Evolutionary conservation across 2,113 vertebrate genomes (phyloP).

Genomic region (Balaeniceps rex): DNA sequence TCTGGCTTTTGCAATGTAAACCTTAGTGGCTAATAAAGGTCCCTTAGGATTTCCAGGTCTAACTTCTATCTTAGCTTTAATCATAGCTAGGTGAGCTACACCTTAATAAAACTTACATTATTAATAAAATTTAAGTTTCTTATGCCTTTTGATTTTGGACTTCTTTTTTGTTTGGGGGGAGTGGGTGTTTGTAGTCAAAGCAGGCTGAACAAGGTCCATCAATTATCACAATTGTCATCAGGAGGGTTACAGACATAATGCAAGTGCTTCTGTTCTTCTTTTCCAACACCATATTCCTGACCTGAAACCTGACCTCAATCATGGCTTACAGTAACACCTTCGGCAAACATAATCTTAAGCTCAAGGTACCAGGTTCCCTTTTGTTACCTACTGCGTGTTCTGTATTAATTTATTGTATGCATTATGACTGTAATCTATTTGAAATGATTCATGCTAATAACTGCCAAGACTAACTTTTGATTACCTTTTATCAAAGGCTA

Average conservation of each 20-base stretch:
- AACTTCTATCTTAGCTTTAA: background rate
- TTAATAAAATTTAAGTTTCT: background rate
- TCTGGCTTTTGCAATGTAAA: background rate
- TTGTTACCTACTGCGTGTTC: background rate
- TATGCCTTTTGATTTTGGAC: background rate
- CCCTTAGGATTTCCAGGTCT: background rate
- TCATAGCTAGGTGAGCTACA: background rate
- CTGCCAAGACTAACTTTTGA: background rate
- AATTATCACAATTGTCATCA: background rate
- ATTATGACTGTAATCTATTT: background rate
- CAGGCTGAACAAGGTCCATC: background rate
- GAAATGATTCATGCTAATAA: background rate
- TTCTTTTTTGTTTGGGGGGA: background rate
- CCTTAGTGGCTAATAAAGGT: background rate
- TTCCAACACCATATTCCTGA: rapidly evolving
- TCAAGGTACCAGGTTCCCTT: background rate
- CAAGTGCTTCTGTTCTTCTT: background rate
- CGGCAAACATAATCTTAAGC: background rate
- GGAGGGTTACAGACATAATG: background rate
- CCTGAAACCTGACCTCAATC: background rate
- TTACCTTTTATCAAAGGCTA: background rate
- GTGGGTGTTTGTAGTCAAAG: background rate
- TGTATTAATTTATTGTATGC: background rate
- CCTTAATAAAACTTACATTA: background rate
- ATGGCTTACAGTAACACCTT: background rate